Evolutionary conservation across 35 echinoderm and acorn worm species (phyloP).

Genomic region (Apostichopus californicus): DNA sequence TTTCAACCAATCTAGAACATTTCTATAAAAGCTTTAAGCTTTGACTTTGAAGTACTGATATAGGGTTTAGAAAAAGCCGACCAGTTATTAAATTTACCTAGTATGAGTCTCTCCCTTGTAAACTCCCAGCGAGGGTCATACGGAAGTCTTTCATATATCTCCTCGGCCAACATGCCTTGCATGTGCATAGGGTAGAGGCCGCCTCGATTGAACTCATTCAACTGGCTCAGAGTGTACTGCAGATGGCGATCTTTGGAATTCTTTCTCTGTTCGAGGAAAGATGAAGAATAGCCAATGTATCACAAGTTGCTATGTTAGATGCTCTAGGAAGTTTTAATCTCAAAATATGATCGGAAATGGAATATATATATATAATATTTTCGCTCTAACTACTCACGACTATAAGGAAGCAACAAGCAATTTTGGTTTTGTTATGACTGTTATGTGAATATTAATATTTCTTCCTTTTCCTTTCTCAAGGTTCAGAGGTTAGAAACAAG

Average conservation of each 20-base stretch:
- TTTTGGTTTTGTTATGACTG: no score
- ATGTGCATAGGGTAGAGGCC: slow-evolving; percentile 20
- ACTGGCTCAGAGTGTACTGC: slow-evolving; percentile 2
- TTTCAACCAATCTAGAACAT: no score
- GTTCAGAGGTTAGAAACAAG: no score
- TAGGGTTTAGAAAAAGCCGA: no score
- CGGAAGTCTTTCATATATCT: slow-evolving; percentile 72
- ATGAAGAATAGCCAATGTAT: background rate
- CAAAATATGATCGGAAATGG: no score
- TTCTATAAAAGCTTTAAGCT: no score
- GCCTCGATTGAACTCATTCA: slow-evolving; percentile 38
- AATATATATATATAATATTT: no score
- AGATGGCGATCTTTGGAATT: slow-evolving; percentile 25
- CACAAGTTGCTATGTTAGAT: background rate
- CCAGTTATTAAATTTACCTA: slow-evolving; percentile 59
- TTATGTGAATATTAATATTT: no score
- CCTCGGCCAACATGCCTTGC: slow-evolving; percentile 55
- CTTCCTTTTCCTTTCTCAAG: no score
- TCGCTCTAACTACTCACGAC: no score
- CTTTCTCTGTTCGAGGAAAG: background rate
- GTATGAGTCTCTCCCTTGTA: slow-evolving; percentile 73
- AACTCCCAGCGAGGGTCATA: slow-evolving; percentile 93
- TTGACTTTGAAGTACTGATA: no score
- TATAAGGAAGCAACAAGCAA: no score
- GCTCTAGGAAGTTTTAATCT: background rate